Conservation (phyloP, 2,113 vertebrate species). For the Emydocephalus ijimae region DNA sequence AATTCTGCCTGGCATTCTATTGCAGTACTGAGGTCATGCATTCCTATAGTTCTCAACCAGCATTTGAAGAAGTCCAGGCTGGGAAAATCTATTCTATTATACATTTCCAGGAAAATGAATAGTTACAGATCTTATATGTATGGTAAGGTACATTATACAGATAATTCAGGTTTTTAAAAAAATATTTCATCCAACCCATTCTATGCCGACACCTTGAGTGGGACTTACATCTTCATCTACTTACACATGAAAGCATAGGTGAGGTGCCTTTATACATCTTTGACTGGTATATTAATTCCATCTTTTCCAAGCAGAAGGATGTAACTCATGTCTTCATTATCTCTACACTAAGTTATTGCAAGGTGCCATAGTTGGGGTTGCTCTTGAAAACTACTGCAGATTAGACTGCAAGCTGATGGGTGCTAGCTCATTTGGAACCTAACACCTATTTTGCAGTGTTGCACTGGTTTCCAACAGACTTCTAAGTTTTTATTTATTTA, state of each 20-base stretch:
- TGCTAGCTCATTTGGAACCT: neutral
- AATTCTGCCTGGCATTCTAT: neutral
- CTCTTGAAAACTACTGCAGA: neutral
- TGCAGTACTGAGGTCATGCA: neutral
- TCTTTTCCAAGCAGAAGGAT: neutral
- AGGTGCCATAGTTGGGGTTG: neutral
- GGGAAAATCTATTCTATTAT: neutral
- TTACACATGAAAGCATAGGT: neutral
- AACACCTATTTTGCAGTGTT: neutral
- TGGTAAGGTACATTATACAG: neutral
- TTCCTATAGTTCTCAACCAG: neutral
- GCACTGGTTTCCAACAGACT: neutral
- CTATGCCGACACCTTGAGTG: neutral
- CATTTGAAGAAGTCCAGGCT: neutral
- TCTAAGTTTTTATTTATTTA: neutral
- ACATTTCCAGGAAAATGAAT: neutral
- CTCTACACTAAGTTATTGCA: neutral
- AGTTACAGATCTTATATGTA: neutral
- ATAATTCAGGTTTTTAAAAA: slow-evolving; percentile 15
- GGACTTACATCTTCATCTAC: neutral
- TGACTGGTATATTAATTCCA: neutral
- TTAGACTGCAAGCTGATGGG: neutral
- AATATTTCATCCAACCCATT: neutral
- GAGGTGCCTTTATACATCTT: neutral
- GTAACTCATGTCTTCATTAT: neutral